Evolutionary conservation across 1,140 invertebrate genomes (phyloP).

Genomic region (Telenomus remus): DNA sequence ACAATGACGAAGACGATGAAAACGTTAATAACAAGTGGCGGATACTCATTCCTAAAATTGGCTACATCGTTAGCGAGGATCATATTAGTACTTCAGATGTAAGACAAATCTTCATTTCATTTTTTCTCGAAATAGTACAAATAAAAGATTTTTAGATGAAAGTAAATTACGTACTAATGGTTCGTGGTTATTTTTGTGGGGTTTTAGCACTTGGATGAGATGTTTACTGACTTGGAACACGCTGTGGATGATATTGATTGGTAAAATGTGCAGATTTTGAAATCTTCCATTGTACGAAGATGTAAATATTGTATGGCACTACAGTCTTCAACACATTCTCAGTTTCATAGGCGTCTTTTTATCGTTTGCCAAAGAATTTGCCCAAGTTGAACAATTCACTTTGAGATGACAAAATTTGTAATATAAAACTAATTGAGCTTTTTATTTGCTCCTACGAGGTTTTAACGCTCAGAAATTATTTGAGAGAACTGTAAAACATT

Average conservation of each 20-base stretch:
- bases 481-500: too few species aligned
- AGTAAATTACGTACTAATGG: too few species aligned
- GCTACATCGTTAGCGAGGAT: constrained; percentile 48
- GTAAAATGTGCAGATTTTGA: constrained; percentile 11
- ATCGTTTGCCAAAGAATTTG: constrained; percentile 9
- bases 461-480: too few species aligned
- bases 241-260: constrained; percentile 65
- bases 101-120: too few species aligned
- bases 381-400: constrained; percentile 3
- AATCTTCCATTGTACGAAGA: constrained; percentile 13
- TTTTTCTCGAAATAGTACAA: too few species aligned
- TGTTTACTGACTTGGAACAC: constrained; percentile 70
- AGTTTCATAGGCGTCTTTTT: neutral
- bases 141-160: too few species aligned
- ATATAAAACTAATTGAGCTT: too few species aligned
- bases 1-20: constrained; percentile 62
- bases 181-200: constrained; percentile 46
- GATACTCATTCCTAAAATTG: constrained; percentile 44
- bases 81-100: constrained; percentile 60
- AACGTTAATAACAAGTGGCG: constrained; percentile 63
- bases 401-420: too few species aligned
- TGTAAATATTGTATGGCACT: constrained; percentile 18
- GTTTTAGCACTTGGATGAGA: constrained; percentile 69
- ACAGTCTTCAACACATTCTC: neutral
- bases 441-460: too few species aligned